Evolutionary conservation across 2,888 invertebrate genomes (phyloP), one percentile per base, ranked within the genome.

Genomic region (Acleris laterana): DNA sequence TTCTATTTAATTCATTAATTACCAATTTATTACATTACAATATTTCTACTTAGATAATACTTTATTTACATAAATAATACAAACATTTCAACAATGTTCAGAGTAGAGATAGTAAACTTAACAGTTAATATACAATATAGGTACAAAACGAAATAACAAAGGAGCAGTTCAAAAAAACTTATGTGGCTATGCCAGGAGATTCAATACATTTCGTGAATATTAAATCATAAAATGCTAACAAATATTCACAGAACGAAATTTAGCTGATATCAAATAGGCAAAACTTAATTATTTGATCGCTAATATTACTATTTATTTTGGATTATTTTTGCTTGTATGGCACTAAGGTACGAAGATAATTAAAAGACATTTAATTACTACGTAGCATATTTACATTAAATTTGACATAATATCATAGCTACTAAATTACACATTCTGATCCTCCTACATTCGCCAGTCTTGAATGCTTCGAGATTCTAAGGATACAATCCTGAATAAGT

Each of bases 41-140:
- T 86, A 84, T 70, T 70, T 80, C 82, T 87, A 90, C 84, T 85
- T 88, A 87, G 52, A 80, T 75, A 76, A 77, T 77, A 76, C 73
- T 69, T 76, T 92, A 91, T 92, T 83, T 91, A 92, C 91, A 92
- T 82, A 87, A 88, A 90, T 90, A 90, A 88, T 91, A 91, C 88
- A 90, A 88, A 91, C 85, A 86, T 87, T 78, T 77, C 76, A 93
- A 92, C 90, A 87, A 90, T 88, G 85, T 85, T 80, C 72, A 80
- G 76, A 81, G 57, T 68, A 62, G 53, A 60, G 61, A 67, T 67
- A 69, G 73, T 83, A 91, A 91, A 91, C 91, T 90, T 91, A 93
- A 93, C 92, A 91, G 78, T 75, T 77, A 86, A 84, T 86, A 82
- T 89, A 88, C 85, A 89, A 77, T 78, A 75, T 83, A 84, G 73